A percentile compares a stretch with the other conserved stretches of the same genome.
phyloP scores from a whole-genome alignment of 2,797 vertebrate species.

The Parauchenoglanis ngamensis region DNA sequence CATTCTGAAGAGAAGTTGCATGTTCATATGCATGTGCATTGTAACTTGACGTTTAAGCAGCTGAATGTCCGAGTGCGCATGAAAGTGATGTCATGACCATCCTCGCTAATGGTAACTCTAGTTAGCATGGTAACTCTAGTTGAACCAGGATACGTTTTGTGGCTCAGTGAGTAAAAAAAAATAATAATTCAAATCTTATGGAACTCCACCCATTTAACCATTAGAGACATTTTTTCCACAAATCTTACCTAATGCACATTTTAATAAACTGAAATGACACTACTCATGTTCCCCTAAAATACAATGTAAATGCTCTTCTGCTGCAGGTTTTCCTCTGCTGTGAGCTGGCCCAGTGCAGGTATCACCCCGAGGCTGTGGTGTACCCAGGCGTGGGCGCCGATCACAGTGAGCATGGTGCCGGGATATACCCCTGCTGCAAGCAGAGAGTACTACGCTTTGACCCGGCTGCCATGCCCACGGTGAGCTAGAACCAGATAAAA shows the following conservation, averaged over 20 bases:
- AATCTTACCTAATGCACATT: background rate
- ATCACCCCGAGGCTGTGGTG: conserved; percentile 86
- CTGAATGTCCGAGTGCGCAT: background rate
- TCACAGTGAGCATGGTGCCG: conserved; percentile 78
- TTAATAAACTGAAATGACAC: background rate
- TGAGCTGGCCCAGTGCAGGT: conserved; percentile 91
- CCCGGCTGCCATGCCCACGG: conserved; percentile 74
- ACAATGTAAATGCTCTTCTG: conserved; percentile 22
- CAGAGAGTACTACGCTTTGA: conserved; percentile 93
- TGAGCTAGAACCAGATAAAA: conserved; percentile 40
- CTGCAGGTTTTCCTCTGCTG: conserved; percentile 86
- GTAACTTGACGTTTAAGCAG: background rate
- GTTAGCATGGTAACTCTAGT: background rate
- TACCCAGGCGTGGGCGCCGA: conserved; percentile 79
- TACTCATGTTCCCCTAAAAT: background rate
- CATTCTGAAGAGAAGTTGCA: background rate
- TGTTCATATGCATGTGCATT: background rate
- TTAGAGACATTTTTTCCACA: background rate
- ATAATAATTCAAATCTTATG: background rate
- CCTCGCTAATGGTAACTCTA: background rate
- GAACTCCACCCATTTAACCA: background rate
- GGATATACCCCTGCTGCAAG: conserved; percentile 93
- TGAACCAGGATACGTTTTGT: background rate
- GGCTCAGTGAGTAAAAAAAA: background rate
- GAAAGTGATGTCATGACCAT: background rate